Base-by-base conservation (phyloP, 2,113 vertebrate genomes). In the Lasiurus borealis region DNA sequence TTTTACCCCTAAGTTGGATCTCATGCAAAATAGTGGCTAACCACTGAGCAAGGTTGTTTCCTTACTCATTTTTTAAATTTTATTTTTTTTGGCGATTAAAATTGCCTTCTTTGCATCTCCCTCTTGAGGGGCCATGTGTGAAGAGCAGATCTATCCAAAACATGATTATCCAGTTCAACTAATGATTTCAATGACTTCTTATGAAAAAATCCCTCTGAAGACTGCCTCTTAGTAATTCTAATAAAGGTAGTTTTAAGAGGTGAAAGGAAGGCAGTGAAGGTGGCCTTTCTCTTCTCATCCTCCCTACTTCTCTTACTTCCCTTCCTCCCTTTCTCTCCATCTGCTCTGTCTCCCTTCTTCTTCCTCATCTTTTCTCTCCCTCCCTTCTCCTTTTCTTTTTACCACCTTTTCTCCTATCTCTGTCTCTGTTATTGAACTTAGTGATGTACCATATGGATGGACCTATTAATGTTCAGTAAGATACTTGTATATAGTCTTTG, bases 191-290 rank as follows among this genome's bases (percentile, higher is more conserved):
- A 29, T 62, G 57, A 29, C 62, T 72, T 90, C n/a, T 72, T 71
- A 36, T 7, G 16, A 76, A 93, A 94, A 88, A 87, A 69, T 73
- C 15, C 23, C 48, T 93, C 36, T 69, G 85, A 62, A 91, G 83
- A 59, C 5, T 18, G 46, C 23, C 18, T 86, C 21, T 73, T n/a
- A 72, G 69, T 83, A 77, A 87, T 36, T 75, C 7, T 48, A 81
- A 59, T 71, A 90, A 80, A 91, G 36, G 4, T 13, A 25, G 8
- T n/a, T 31, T 52, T 36, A 31, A 29, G 81, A 92, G 66, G 54
- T 59, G 62, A 64, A 34, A 92, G 62, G 14, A 25, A 77, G 88
- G 15, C 40, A 78, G 31, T 46, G 6, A 73, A 69, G n/a, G 36
- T 18, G 40, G 50, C 0, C 15, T 64, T 82, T 71, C 77, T 69